These are phyloP conservation scores for Dipodomys spectabilis DNA, from an alignment of 2,113 vertebrate genomes.

Conservation along the genomic window DNA sequence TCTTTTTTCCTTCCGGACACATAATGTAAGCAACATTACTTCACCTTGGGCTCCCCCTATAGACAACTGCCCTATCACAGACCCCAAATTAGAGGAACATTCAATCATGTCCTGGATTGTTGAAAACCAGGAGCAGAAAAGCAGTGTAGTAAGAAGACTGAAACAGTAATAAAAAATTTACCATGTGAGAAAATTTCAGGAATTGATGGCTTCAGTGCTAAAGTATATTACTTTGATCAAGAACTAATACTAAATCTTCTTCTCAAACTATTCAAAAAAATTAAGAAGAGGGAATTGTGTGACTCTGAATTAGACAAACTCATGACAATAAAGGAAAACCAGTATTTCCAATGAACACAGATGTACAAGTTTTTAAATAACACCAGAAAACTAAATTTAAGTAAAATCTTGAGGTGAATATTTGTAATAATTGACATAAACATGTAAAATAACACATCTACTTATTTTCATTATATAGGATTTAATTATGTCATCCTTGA, in stretches of 20 bases:
- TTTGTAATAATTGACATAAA: conserved; percentile 23
- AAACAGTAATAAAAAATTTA: background rate
- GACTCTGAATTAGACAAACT: background rate
- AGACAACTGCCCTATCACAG: background rate
- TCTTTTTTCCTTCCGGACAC: background rate
- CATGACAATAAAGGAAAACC: background rate
- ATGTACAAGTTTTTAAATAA: background rate
- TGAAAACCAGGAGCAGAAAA: background rate
- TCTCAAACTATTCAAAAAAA: background rate
- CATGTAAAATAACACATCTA: background rate
- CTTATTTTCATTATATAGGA: background rate
- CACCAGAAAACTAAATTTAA: background rate
- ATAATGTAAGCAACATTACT: background rate
- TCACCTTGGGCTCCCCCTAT: background rate
- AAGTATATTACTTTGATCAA: background rate
- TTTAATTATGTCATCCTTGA: background rate
- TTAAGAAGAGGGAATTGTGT: background rate
- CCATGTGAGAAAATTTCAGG: background rate
- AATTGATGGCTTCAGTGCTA: background rate
- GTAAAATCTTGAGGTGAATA: background rate
- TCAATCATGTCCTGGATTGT: background rate
- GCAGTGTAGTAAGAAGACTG: background rate
- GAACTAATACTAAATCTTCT: background rate
- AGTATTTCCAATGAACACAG: background rate
- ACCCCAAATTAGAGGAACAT: background rate